Evolutionary conservation across 2,888 invertebrate species (phyloP), one percentile per base, ranked within the genome.

Genomic region (Strigamia crassipes): DNA sequence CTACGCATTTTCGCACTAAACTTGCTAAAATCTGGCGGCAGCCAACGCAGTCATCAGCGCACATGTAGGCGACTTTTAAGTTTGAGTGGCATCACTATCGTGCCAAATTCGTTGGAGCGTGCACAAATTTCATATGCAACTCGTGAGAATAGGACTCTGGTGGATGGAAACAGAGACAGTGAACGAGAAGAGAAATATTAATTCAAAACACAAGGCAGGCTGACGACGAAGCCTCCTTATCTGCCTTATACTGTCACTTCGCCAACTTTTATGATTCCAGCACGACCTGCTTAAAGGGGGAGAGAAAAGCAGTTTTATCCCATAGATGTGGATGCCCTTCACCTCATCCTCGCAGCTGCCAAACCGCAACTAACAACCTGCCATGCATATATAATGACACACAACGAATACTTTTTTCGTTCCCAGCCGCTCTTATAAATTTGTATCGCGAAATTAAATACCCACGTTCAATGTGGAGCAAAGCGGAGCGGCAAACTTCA

Each of bases 91-190:
- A 61, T n/a, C 18, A 61, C 61, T 61, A 61, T 61, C 61, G 61
- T 61, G 61, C 61, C 61, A 61, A 61, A 61, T 61, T 61, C n/a
- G 61, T 23, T 61, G 61, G 61, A 61, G 61, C 61, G 61, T 61
- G 61, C 61, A 61, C 61, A 61, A 61, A 61, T 61, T 61, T 61
- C 61, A 61, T 61, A 61, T 61, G 61, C 61, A 61, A 61, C 61
- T 61, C 61, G 61, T 18, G 61, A 61, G 61, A 61, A 61, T 61
- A 61, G 61, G 23, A 61, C 61, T 61, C 61, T 61, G 61, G 61
- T 61, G 61, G 61, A 61, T 61, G 61, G 61, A 61, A 61, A 61
- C n/a, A 61, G 61, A 61, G 61, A 61, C 61, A 61, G 61, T 15
- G 61, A 61, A n/a, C 15, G 61, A 23, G 61, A 61, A 61, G 61